phyloP scores from a whole-genome alignment of 2,113 vertebrate genomes.

The Cavia aperea region DNA sequence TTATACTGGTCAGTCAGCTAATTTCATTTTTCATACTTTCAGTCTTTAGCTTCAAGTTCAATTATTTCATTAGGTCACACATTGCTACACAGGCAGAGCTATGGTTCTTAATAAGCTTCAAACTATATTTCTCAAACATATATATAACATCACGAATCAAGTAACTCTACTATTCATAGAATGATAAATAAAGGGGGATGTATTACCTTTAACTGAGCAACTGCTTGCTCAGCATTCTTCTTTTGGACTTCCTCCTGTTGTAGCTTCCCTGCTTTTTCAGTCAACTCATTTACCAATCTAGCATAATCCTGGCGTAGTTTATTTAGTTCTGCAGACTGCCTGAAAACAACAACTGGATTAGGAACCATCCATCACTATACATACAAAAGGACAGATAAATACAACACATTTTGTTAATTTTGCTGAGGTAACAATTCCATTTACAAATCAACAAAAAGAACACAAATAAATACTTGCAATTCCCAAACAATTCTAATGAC shows the following conservation, averaged over 20 bases:
- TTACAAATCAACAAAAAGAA: not conserved
- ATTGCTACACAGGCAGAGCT: not conserved
- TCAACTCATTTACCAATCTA: constrained; percentile 88
- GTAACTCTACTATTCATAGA: not conserved
- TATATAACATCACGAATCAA: not conserved
- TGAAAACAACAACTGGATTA: constrained; percentile 70
- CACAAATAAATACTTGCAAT: not conserved
- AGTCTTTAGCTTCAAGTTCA: constrained; percentile 44
- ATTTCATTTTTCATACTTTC: constrained; percentile 32
- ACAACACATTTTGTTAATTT: not conserved
- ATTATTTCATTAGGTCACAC: not conserved
- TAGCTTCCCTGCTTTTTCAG: constrained; percentile 87
- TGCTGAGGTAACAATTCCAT: constrained; percentile 18
- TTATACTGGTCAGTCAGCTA: not conserved
- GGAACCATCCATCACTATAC: not conserved
- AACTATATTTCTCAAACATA: constrained; percentile 23
- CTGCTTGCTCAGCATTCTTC: constrained; percentile 91
- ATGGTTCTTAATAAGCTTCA: not conserved
- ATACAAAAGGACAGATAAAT: constrained; percentile 10
- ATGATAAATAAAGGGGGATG: not conserved
- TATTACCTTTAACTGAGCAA: constrained; percentile 84
- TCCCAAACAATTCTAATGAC: not conserved
- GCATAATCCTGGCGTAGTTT: constrained; percentile 91
- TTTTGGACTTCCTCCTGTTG: constrained; percentile 96
- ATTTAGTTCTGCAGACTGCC: constrained; percentile 93